phyloP scores from a whole-genome alignment of 2,797 vertebrate genomes.

The Melopsittacus undulatus region DNA sequence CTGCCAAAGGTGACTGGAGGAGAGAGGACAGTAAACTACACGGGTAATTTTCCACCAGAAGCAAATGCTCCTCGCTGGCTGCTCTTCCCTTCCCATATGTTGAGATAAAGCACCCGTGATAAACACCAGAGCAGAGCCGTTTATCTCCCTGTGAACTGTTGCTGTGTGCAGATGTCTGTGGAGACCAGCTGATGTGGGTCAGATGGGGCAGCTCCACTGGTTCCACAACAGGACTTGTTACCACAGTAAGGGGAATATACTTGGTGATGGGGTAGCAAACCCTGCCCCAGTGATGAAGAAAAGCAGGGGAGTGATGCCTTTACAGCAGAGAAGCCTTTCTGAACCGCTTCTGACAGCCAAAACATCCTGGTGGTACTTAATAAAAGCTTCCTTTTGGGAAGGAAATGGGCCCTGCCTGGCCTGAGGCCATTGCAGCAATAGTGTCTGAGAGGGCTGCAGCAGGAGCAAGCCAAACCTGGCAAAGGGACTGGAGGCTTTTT shows the following conservation, averaged over 20 bases:
- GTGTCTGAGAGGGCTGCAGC: not conserved
- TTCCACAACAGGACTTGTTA: not conserved
- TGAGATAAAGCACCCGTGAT: conserved; percentile 30
- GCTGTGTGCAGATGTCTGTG: not conserved
- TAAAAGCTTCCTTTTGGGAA: not conserved
- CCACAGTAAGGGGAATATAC: not conserved
- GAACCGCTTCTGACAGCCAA: not conserved
- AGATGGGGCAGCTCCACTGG: not conserved
- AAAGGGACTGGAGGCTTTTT: not conserved
- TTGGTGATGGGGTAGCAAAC: not conserved
- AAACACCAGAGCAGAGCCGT: not conserved
- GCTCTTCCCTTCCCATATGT: conserved; percentile 26
- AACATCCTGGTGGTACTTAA: not conserved
- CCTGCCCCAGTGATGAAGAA: not conserved
- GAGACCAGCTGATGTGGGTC: not conserved
- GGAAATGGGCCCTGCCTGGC: not conserved
- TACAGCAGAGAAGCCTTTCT: not conserved
- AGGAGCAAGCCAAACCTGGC: not conserved
- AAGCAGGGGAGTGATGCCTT: not conserved
- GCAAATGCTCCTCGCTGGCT: conserved; percentile 12
- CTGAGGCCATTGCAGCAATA: not conserved
- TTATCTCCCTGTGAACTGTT: conserved; percentile 1
- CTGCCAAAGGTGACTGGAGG: not conserved
- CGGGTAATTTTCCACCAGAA: conserved; percentile 20
- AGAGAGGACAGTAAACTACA: not conserved